Evolutionary conservation across 1,140 invertebrate species (phyloP), one percentile per base, ranked within the genome.

Genomic region (Cyphomyrmex costatus): DNA sequence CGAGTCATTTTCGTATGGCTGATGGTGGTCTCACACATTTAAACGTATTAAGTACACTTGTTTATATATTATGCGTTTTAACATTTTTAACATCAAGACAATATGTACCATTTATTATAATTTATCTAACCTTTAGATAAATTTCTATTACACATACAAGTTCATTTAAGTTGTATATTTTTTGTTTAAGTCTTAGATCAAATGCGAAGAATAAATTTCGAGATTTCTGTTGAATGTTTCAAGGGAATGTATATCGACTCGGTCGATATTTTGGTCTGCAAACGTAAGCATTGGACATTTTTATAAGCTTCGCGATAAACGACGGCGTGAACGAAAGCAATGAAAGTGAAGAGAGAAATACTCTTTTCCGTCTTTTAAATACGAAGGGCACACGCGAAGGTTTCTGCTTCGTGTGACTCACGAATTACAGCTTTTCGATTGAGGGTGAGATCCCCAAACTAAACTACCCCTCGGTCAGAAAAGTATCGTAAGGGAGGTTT

Each of bases 381-480:
- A 42, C 24, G 30, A 24, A 19, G 33, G 30, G 14, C 6, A 53
- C 36, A 49, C 27, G 19, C 42, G n/a, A n/a, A 14, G 42, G 10
- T 73, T 49, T 42, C 16, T 27, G 14, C 65, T 73, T 56, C 8
- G 19, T 12, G 36, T 91, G 90, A 91, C 73, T 91, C 90, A 91
- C 85, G 78, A 83, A 86, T 78, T 70, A 84, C 86, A 16, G 42
- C 56, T 58, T 90, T 88, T 70, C 68, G 78, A 86, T 83, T 51
- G 76, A 80, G 89, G 80, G 87, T 83, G 60, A 66, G 30, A 80
- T 78, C 89, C 86, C 83, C 88, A 14, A 73, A 60, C 27, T 30
- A 42, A 42, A 66, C 63, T 33, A 42, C 60, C 85, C 68, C 61
- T 78, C 73, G 42, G n/a, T 2, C 46, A 56, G 42, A 65, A 66